Conservation (phyloP, 2,888 invertebrate species). For the Tenthredo notha region DNA sequence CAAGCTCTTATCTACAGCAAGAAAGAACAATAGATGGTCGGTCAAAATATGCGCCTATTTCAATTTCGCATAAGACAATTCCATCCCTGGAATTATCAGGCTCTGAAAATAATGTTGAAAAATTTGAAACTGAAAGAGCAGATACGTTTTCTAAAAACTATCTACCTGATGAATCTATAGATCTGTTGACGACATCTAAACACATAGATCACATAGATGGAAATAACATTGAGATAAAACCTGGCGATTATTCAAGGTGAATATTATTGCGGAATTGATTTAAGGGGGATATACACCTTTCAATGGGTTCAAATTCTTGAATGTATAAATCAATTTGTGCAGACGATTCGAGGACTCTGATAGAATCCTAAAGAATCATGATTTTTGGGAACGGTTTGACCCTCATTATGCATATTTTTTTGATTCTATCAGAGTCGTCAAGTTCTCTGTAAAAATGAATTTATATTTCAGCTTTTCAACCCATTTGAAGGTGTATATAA, state of each 20-base stretch:
- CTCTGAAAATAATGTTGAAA: constrained; percentile 64
- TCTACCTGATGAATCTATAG: constrained; percentile 65
- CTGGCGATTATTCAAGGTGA: constrained; percentile 73
- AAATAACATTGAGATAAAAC: constrained; percentile 75
- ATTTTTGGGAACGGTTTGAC: too few species aligned
- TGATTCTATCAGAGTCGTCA: too few species aligned
- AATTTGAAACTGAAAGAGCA: constrained; percentile 60
- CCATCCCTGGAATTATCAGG: constrained; percentile 67
- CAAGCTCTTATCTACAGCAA: constrained; percentile 66
- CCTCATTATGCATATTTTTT: too few species aligned
- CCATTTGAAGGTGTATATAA: too few species aligned
- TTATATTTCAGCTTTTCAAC: too few species aligned
- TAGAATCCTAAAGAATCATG: too few species aligned
- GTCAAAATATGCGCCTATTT: constrained; percentile 57
- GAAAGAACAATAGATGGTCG: constrained; percentile 65
- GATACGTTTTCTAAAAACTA: constrained; percentile 57
- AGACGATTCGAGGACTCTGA: too few species aligned
- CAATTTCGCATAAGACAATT: constrained; percentile 65
- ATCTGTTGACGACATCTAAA: constrained; percentile 72
- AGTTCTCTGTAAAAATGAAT: too few species aligned
- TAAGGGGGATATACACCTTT: too few species aligned
- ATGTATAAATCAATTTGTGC: too few species aligned
- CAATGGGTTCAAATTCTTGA: too few species aligned
- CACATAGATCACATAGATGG: constrained; percentile 73
- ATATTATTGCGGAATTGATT: constrained; percentile 18